Base-by-base conservation (phyloP, 2,888 invertebrate species). In the Dynastes hyllus region DNA sequence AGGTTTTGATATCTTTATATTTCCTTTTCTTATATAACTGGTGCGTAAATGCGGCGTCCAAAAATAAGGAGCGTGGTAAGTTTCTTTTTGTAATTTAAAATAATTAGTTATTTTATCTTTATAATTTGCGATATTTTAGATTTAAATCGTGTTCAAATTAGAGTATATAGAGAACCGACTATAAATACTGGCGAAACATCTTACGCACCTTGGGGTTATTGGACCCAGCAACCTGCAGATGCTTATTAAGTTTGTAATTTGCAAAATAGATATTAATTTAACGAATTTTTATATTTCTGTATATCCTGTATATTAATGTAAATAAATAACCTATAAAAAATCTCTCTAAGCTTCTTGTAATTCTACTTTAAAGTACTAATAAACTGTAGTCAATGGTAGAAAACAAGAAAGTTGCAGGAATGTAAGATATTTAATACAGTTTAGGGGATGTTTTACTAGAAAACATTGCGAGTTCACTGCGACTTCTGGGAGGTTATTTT, bases 121-220 rank as follows among this genome's bases (percentile, higher is more conserved):
- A 9, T 32, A 51, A 37, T 13, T 40, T 63, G 11, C 45, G 32
- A 32, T 32, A 61, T 73, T 79, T 77, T 75, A 77, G 77, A 73
- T 79, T 58, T 27, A 55, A 71, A 73, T 66, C 76, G 94, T 75
- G 94, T 94, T 1, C 94, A 94, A 89, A 94, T 94, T 81, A 94
- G 94, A 88, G 94, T 94, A 58, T 94, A 94, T 88, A 88, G 94
- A 81, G 94, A 94, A 0, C 94, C 94, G 0, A 92, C 93, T 1
- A 92, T 92, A 83, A 90, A 92, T 81, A 92, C 92, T 79, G 87
- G 88, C 45, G 89, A 89, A 79, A 88, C 91, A 51, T 90, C 92
- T 32, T 93, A 92, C 84, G 94, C 94, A 1, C 93, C 94, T 0
- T 93, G 94, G 92, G 94, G 94, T 2, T 94, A 92, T 86, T 94